These are phyloP conservation scores for Ictidomys tridecemlineatus DNA, from an alignment of 2,113 vertebrate species.

Conservation along the genomic window DNA sequence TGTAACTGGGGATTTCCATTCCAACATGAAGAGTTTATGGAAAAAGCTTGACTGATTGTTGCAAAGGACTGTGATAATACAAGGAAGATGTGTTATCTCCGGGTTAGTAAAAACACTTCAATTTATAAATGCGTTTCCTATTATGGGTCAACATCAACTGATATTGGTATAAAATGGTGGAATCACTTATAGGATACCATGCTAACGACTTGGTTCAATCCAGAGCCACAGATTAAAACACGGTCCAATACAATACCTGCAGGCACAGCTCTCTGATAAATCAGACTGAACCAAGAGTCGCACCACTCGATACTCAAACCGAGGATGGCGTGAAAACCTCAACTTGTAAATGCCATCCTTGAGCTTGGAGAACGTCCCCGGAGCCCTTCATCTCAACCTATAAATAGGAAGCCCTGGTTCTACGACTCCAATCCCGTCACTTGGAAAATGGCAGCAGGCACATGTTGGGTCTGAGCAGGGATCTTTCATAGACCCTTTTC, in stretches of 20 bases:
- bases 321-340: background rate
- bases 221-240: constrained; percentile 28
- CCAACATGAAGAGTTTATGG: background rate
- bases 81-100: background rate
- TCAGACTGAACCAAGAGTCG: background rate
- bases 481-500: background rate
- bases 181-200: background rate
- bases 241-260: background rate
- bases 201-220: constrained; percentile 8
- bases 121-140: background rate
- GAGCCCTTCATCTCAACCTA: background rate
- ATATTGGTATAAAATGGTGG: background rate
- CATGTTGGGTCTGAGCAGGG: background rate
- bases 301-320: background rate
- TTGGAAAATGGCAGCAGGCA: background rate
- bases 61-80: no score
- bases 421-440: background rate
- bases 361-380: background rate
- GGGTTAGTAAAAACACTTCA: background rate
- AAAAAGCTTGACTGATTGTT: background rate
- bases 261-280: background rate
- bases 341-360: background rate
- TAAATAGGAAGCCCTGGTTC: background rate
- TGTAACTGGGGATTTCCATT: constrained; percentile 38
- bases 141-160: background rate